Conservation (phyloP, 1,140 invertebrate species). For the Phymastichus coffea region DNA sequence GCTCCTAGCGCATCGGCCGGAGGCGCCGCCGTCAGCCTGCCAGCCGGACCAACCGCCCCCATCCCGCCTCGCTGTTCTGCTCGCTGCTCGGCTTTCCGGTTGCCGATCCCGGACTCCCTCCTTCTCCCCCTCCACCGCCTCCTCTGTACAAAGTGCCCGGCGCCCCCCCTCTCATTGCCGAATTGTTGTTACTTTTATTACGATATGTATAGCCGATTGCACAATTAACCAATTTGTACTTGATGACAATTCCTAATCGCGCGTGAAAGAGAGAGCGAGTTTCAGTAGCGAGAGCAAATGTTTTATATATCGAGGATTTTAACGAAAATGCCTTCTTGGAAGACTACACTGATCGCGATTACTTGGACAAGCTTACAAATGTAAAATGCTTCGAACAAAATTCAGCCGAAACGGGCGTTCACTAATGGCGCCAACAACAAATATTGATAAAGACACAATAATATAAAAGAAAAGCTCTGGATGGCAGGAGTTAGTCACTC, state of each 20-base stretch:
- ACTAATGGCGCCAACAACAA: no score
- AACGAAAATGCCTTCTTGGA: slow-evolving; percentile 15
- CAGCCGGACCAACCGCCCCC: neutral
- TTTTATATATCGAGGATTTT: slow-evolving; percentile 33
- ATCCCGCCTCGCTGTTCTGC: neutral
- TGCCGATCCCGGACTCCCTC: neutral
- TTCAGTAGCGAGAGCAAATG: slow-evolving; percentile 30
- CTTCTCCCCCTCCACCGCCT: neutral
- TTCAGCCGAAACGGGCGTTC: no score
- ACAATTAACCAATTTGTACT: neutral
- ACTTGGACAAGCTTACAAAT: no score
- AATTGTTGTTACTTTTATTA: neutral
- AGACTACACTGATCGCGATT: neutral
- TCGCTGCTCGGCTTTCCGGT: neutral
- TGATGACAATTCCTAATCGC: neutral
- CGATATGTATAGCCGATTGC: neutral
- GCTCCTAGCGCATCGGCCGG: slow-evolving; percentile 53
- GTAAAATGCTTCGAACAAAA: no score
- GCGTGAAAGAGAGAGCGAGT: slow-evolving; percentile 28
- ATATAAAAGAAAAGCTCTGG: neutral
- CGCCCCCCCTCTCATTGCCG: neutral
- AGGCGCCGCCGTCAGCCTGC: neutral
- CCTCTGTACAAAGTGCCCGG: neutral
- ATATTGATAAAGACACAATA: no score
- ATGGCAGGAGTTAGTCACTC: no score